Evolutionary conservation across 2,888 invertebrate genomes (phyloP).

Genomic region (Drosophila atroscutellata): DNA sequence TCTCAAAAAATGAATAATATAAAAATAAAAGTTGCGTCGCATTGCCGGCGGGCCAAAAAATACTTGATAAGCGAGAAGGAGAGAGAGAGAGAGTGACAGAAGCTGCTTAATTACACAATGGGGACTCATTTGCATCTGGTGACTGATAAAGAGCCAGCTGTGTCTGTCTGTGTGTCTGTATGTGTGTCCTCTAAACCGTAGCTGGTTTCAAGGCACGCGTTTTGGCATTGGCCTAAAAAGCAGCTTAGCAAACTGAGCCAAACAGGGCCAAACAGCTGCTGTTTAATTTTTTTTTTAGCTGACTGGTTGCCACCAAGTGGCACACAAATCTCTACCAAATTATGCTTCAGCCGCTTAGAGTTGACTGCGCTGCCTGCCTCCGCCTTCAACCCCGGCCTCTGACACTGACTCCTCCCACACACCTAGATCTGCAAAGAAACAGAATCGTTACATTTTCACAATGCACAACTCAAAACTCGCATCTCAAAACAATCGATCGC

Average conservation of each 20-base stretch:
- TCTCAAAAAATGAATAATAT: slow-evolving; percentile 11
- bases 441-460: slow-evolving; percentile 36
- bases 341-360: slow-evolving; percentile 41
- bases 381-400: background rate
- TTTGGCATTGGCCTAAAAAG: slow-evolving; percentile 44
- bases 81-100: background rate
- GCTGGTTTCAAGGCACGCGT: slow-evolving; percentile 37
- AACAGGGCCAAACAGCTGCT: slow-evolving; percentile 38
- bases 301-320: slow-evolving; percentile 49
- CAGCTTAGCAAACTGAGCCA: slow-evolving; percentile 42
- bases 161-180: slow-evolving; percentile 11
- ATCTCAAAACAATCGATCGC: slow-evolving; percentile 22
- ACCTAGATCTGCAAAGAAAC: slow-evolving; percentile 26
- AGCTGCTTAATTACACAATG: slow-evolving; percentile 60
- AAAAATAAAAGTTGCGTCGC: slow-evolving; percentile 48
- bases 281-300: background rate
- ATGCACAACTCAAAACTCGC: slow-evolving; percentile 10
- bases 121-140: slow-evolving; percentile 67
- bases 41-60: slow-evolving; percentile 38
- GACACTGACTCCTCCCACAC: background rate
- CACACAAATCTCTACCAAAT: slow-evolving; percentile 56
- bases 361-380: slow-evolving; percentile 35
- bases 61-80: slow-evolving; percentile 33
- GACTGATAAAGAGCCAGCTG: slow-evolving; percentile 42
- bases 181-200: slow-evolving; percentile 5